Conservation (phyloP, 2,888 invertebrate species). For the Panopea generosa region DNA sequence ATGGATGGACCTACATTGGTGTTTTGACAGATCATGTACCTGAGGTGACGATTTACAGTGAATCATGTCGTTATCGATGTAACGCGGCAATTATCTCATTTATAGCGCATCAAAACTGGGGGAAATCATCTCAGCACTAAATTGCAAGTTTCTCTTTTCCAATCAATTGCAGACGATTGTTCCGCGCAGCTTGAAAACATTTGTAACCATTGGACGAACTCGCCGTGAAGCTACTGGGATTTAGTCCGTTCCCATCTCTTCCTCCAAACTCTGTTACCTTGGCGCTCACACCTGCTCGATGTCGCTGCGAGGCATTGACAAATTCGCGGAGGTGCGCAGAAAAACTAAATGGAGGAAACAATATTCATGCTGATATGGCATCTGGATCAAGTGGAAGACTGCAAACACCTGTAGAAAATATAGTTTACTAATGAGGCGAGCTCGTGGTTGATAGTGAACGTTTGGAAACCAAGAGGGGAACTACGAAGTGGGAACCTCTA, state of each 20-base stretch:
- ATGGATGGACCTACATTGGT: no score
- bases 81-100: constrained; percentile 14
- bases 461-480: no score
- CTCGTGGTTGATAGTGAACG: not conserved
- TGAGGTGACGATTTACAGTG: no score
- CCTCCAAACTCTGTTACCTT: constrained; percentile 7
- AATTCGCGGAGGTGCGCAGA: constrained; percentile 26
- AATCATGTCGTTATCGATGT: no score
- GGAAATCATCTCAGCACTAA: constrained; percentile 42
- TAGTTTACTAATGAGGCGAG: constrained; percentile 41
- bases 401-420: constrained; percentile 45
- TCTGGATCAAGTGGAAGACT: constrained; percentile 37
- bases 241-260: constrained; percentile 33
- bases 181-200: constrained; percentile 40
- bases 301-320: constrained; percentile 19
- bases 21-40: no score
- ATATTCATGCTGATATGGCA: constrained; percentile 40
- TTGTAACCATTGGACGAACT: constrained; percentile 20
- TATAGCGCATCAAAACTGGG: constrained; percentile 31
- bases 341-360: constrained; percentile 28
- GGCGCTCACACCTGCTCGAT: constrained; percentile 35
- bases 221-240: constrained; percentile 11
- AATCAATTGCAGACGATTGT: constrained; percentile 34
- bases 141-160: constrained; percentile 45
- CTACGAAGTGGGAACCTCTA: no score